phyloP scores from a whole-genome alignment of 2,113 vertebrate species.

The Cardinalis cardinalis region DNA sequence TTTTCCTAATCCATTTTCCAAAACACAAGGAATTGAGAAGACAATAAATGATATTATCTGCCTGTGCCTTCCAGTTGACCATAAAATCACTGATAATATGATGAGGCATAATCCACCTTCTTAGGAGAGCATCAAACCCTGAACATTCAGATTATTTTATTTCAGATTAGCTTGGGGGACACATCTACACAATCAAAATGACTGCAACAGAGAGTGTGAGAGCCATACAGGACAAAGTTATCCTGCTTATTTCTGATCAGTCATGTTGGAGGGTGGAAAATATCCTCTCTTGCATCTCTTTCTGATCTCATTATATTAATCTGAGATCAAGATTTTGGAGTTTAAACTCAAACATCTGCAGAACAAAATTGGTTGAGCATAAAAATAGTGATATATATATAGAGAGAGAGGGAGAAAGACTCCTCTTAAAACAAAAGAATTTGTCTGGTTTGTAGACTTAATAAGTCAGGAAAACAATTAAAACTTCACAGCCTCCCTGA shows the following conservation, averaged over 20 bases:
- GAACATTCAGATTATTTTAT: not conserved
- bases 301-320: not conserved
- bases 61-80: not conserved
- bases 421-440: not conserved
- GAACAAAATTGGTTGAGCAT: not conserved
- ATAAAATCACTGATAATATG: not conserved
- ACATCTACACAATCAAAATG: not conserved
- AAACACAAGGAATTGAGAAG: not conserved
- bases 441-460: not conserved
- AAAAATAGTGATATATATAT: fast-evolving
- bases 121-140: not conserved
- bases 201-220: not conserved
- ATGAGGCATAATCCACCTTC: not conserved
- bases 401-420: fast-evolving
- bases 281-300: not conserved
- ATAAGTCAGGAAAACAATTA: not conserved
- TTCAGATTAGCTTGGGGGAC: not conserved
- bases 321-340: not conserved
- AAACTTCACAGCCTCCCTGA: not conserved
- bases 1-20: not conserved
- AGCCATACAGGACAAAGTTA: not conserved
- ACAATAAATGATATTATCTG: not conserved
- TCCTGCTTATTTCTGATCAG: not conserved
- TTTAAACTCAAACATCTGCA: not conserved
- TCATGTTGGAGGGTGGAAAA: not conserved